Percentiles rank a stretch among this genome's conserved stretches.
phyloP scores from a whole-genome alignment of 2,797 vertebrate species.

The Mus spretus region DNA sequence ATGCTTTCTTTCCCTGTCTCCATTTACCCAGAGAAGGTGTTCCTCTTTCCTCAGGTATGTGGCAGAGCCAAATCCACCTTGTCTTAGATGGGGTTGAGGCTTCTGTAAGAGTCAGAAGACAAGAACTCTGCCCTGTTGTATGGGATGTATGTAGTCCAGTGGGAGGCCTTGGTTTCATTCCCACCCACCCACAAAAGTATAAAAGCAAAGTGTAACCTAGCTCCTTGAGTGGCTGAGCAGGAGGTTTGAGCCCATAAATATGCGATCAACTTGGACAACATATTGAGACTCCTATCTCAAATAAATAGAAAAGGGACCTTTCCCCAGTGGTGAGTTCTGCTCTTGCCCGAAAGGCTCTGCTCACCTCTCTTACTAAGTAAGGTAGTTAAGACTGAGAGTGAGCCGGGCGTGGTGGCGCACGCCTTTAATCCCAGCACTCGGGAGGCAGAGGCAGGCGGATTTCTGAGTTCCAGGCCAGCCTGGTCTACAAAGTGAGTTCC shows the following conservation, averaged over 20 bases:
- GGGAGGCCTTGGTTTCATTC: not conserved
- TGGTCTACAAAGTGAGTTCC: too few species aligned
- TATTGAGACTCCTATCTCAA: not conserved
- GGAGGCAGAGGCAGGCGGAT: too few species aligned
- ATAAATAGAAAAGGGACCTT: not conserved
- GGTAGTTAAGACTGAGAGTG: not conserved
- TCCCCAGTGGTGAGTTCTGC: not conserved
- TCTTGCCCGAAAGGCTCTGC: not conserved
- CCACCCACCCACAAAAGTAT: not conserved
- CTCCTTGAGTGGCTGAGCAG: not conserved
- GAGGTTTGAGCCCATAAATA: not conserved
- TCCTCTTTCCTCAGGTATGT: not conserved
- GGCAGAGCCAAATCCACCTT: not conserved
- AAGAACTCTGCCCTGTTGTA: not conserved
- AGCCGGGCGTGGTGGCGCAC: too few species aligned
- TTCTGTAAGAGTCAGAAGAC: not conserved
- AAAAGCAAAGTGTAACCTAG: not conserved
- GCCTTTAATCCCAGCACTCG: too few species aligned
- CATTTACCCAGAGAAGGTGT: not conserved
- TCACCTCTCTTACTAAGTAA: not conserved
- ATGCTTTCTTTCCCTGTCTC: not conserved
- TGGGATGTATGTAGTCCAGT: not conserved
- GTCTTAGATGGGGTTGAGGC: not conserved
- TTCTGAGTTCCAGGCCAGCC: too few species aligned
- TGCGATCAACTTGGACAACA: not conserved